Evolutionary conservation across 1,140 invertebrate species (phyloP), one percentile per base, ranked within the genome.

Genomic region (Stegodyphus dumicola): DNA sequence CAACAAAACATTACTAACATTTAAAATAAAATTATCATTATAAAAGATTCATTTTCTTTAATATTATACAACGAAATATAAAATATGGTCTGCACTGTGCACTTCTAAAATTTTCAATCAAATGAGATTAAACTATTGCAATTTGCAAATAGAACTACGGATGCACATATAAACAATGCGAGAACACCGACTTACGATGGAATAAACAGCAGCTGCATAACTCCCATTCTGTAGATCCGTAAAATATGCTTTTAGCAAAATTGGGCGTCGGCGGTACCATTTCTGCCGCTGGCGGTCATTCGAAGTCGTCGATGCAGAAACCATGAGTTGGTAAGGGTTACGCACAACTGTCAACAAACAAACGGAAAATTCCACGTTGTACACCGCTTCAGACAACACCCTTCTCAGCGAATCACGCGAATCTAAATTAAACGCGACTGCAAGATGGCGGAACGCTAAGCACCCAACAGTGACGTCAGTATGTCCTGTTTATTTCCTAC

Each of bases 201-300:
- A 88, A 87, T 89, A 90, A 65, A 90, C 88, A 11, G 89, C 85
- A 33, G 90, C 88, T 17, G 89, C 67, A 71, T 90, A 89, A 51
- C 88, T 89, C n/a, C 89, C 90, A 18, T 89, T 89, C 86, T 90
- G 90, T 7, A 90, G 85, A 87, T 90, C 89, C 15, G 89, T 89
- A 56, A 89, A 88, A 17, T 87, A 77, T 17, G 89, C 89, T 86
- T 89, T 88, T 7, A 86, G 54, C 7, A 90, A 83, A 74, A 90
- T 88, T 33, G 90, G 90, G 54, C 87, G 81, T 78, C 88, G 69
- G 13, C 88, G 71, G 73, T 87, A 88, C 88, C 88, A 89, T 56
- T 79, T 86, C 56, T 87, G 77, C 17, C 74, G 73, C 48, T 51
- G 17, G n/a, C 83, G 83, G 18, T 85, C 84, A 33, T 66, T 65